These are phyloP conservation scores for Kobus ellipsiprymnus DNA, from an alignment of 2,113 vertebrate genomes.

Conservation along the genomic window DNA sequence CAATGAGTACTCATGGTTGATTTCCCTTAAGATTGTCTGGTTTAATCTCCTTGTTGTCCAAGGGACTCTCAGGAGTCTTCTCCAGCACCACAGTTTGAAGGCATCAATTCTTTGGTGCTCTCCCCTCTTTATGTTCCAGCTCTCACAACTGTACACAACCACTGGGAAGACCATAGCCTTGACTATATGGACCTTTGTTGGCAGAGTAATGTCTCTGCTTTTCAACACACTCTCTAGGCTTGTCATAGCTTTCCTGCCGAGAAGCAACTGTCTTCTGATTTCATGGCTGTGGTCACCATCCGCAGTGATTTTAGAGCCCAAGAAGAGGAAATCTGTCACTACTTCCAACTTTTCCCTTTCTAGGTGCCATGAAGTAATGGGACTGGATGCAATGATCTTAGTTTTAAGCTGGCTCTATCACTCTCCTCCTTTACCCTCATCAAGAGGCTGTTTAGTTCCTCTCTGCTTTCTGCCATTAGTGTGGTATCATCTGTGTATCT, in stretches of 20 bases:
- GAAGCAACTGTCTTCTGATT: neutral
- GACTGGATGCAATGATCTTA: neutral
- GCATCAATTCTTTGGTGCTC: neutral
- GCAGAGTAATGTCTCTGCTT: neutral
- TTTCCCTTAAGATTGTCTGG: neutral
- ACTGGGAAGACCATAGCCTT: neutral
- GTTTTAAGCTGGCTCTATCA: neutral
- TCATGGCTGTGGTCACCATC: neutral
- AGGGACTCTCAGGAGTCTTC: neutral
- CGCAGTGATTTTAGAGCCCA: neutral
- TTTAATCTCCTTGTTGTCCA: neutral
- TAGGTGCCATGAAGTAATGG: neutral
- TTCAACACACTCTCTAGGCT: neutral
- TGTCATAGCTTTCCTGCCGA: neutral
- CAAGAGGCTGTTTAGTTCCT: neutral
- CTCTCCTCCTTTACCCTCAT: neutral
- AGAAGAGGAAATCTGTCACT: neutral
- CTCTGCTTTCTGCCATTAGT: neutral
- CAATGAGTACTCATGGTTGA: neutral
- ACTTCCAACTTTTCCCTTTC: neutral
- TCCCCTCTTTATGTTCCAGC: neutral
- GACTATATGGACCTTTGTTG: fast-evolving
- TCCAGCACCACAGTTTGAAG: neutral
- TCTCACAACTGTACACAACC: neutral
- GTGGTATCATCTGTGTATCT: neutral